Evolutionary conservation across 2,797 vertebrate genomes (phyloP), one percentile per base, ranked within the genome.

Genomic region (Mycteria americana): DNA sequence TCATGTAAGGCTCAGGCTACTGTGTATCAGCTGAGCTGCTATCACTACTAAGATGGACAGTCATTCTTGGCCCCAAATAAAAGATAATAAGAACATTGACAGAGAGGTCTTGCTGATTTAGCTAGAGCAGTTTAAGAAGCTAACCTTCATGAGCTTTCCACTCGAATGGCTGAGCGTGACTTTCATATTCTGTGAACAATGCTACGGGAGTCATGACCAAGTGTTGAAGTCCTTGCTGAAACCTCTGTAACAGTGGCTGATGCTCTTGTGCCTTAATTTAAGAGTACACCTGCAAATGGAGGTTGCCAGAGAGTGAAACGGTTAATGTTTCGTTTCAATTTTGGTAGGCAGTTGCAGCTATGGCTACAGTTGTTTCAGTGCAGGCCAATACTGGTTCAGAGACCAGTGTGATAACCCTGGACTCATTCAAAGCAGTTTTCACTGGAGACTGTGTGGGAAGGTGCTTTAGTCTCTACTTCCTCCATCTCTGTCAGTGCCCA

Each of bases 41-140:
- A 0, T n/a, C 3, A 2, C 57, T 50, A 4, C 70, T 72, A 33
- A 43, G 18, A 27, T 30, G 10, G 41, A 9, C 0, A 0, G 27
- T 81, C 56, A 7, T 69, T 50, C 60, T 59, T 46, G 53, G 57
- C 53, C 33, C 68, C 62, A 63, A n/a, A 22, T 41, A 33, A 18
- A 53, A 67, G 8, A 9, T 15, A 43, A 30, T 11, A 23, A 70
- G 67, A 37, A 16, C 41, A 22, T 2, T 46, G 45, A 22, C 31
- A 41, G 53, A 45, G 28, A 39, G 37, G 13, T 67, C 46, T 74
- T 62, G 46, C 65, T 48, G 69, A 14, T 89, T 77, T 84, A 74
- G 21, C 31, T 41, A 13, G 15, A 88, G 46, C n/a, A n/a, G 25
- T 69, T 70, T 43, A 51, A 62, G 74, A 83, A 80, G 27, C 57